Percentiles rank a stretch among this genome's conserved stretches.
Evolutionary conservation across 2,888 invertebrate species (phyloP).

Genomic region (Hypercompe scribonia): DNA sequence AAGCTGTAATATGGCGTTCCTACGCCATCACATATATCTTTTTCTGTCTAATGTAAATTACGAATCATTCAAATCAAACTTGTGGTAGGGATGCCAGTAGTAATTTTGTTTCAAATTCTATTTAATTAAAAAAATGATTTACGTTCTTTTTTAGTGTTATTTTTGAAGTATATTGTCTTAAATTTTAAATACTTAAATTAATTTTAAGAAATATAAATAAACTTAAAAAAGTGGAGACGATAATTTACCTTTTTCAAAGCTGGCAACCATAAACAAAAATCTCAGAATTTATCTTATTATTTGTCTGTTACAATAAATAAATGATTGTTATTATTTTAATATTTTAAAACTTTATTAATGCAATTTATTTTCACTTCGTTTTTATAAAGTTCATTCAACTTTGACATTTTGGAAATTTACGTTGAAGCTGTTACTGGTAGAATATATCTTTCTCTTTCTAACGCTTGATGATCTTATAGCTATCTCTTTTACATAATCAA

Average conservation of each 20-base stretch:
- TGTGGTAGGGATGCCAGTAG: slow-evolving; percentile 38
- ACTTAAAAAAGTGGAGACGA: not conserved
- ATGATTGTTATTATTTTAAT: not conserved
- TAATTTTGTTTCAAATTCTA: slow-evolving; percentile 19
- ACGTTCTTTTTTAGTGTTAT: not conserved
- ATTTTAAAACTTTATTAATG: not conserved
- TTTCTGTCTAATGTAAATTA: slow-evolving; percentile 41
- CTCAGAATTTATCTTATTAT: not conserved
- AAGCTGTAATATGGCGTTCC: slow-evolving; percentile 28
- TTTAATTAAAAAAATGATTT: not conserved
- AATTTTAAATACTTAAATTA: not conserved
- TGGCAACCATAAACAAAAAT: not conserved
- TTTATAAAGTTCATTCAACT: not conserved
- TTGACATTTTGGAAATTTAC: not conserved
- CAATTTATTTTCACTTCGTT: not conserved
- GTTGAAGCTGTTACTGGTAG: not conserved
- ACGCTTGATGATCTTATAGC: slow-evolving; percentile 1
- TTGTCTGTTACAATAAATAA: not conserved
- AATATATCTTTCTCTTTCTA: slow-evolving; percentile 22
- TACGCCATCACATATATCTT: slow-evolving; percentile 30
- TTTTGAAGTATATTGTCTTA: not conserved
- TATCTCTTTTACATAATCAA: slow-evolving; percentile 24
- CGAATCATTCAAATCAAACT: slow-evolving; percentile 18
- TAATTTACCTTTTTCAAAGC: not conserved
- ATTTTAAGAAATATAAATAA: not conserved